Evolutionary conservation across 1,140 invertebrate genomes (phyloP).

Genomic region (Trypoxylus dichotomus): DNA sequence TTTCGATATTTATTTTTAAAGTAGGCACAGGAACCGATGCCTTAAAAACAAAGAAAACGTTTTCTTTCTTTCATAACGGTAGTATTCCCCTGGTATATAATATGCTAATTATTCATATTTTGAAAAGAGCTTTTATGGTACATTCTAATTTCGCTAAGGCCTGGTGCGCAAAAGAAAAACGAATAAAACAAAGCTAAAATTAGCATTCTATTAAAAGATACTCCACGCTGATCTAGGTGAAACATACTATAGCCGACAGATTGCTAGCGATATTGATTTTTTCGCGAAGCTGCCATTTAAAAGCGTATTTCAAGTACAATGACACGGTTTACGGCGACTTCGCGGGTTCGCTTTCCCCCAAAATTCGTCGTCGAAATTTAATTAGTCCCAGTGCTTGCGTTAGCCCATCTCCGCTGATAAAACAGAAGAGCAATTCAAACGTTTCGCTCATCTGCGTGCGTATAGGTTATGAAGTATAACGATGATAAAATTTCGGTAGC

Average conservation of each 20-base stretch:
- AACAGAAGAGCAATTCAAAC: constrained; percentile 16
- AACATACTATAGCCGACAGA: background rate
- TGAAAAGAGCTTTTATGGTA: no score
- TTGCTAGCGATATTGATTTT: constrained; percentile 3
- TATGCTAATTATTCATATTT: no score
- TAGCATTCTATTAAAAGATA: no score
- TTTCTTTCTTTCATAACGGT: no score
- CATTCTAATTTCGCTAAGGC: no score
- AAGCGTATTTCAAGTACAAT: constrained; percentile 11
- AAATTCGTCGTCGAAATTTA: background rate
- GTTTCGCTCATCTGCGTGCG: constrained; percentile 7
- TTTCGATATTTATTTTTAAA: no score
- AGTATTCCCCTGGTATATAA: no score
- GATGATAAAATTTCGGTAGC: constrained; percentile 13
- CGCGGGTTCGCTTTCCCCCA: background rate
- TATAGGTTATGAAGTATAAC: constrained; percentile 11
- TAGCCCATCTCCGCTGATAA: background rate
- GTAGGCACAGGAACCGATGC: no score
- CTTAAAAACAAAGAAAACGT: no score
- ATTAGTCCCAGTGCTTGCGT: background rate
- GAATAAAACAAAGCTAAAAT: no score
- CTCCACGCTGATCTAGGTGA: no score
- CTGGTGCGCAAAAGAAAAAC: no score
- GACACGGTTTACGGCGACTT: background rate
- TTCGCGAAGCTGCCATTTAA: background rate